Conservation (phyloP, 2,888 invertebrate genomes). For the Itoplectis maculator region DNA sequence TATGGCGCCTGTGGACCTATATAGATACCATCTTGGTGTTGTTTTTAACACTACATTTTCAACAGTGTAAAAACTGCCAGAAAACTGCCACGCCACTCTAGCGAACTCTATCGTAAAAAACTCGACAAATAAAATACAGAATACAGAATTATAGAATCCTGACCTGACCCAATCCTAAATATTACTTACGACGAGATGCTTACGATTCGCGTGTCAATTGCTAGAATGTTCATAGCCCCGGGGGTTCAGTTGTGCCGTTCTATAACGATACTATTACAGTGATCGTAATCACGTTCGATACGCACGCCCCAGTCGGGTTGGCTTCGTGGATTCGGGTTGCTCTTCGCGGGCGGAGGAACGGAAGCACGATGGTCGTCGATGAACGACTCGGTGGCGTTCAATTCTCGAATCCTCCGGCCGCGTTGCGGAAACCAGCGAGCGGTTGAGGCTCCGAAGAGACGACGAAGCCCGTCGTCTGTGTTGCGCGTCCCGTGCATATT, state of each 20-base stretch:
- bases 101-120: too few species aligned
- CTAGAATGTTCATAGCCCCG: neutral
- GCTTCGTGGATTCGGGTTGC: constrained; percentile 1
- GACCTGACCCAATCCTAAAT: neutral
- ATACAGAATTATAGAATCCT: too few species aligned
- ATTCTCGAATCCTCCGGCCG: constrained; percentile 21
- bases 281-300: constrained; percentile 14
- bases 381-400: constrained; percentile 35
- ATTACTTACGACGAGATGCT: neutral
- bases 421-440: constrained; percentile 22
- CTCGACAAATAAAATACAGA: neutral
- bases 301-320: neutral
- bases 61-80: too few species aligned
- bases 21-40: too few species aligned
- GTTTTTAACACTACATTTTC: too few species aligned
- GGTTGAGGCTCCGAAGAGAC: constrained; percentile 19
- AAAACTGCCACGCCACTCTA: too few species aligned
- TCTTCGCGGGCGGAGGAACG: neutral
- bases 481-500: constrained; percentile 8
- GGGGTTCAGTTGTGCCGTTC: neutral
- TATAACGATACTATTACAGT: constrained; percentile 6
- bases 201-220: constrained; percentile 17
- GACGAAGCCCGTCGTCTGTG: neutral
- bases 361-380: constrained; percentile 26
- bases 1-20: too few species aligned